These are phyloP conservation scores for Rotaria sp. DNA, from an alignment of 2,888 invertebrate species.

Conservation along the genomic window DNA sequence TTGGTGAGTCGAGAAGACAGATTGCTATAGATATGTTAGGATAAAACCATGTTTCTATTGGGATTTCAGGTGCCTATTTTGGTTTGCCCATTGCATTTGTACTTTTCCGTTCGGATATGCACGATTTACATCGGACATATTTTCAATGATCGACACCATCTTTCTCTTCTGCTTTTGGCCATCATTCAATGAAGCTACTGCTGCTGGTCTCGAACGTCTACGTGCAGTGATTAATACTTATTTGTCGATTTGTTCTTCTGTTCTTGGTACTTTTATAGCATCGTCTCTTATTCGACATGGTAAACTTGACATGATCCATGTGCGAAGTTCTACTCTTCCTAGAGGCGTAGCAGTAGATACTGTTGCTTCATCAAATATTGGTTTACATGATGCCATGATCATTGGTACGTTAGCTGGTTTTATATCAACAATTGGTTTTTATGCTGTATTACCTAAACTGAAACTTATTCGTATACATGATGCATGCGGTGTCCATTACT, in stretches of 20 bases:
- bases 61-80: constrained; percentile 33
- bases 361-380: constrained; percentile 31
- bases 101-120: constrained; percentile 9
- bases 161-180: constrained; percentile 38
- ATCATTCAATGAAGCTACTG: constrained; percentile 36
- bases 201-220: constrained; percentile 30
- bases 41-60: no score
- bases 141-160: constrained; percentile 39
- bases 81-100: constrained; percentile 34
- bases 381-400: constrained; percentile 32
- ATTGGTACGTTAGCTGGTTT: constrained; percentile 38
- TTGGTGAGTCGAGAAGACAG: constrained; percentile 57
- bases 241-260: constrained; percentile 34
- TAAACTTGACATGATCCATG: constrained; percentile 41
- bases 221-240: constrained; percentile 38
- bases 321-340: constrained; percentile 37
- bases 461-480: constrained; percentile 31
- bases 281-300: constrained; percentile 65
- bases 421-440: constrained; percentile 34
- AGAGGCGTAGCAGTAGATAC: constrained; percentile 39
- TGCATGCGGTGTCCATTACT: constrained; percentile 25
- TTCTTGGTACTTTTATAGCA: constrained; percentile 49
- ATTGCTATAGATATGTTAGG: no score
- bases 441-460: constrained; percentile 19
- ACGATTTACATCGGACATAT: constrained; percentile 35